Conservation (phyloP, 2,797 vertebrate genomes). For the Mionectes olivaceus region DNA sequence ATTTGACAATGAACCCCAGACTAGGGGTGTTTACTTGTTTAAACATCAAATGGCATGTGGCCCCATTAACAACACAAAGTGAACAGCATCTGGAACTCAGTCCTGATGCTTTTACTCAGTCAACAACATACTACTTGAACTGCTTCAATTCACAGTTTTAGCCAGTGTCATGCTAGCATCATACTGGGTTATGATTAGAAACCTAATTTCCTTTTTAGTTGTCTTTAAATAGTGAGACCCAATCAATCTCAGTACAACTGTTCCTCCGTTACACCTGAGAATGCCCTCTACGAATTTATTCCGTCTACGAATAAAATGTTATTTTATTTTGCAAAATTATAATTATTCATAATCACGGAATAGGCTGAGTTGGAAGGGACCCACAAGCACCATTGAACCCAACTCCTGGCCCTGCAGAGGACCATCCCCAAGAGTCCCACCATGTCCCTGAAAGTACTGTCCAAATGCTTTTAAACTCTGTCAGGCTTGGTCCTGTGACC, state of each 20-base stretch:
- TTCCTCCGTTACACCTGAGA: neutral
- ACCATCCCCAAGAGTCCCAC: neutral
- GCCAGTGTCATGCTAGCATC: neutral
- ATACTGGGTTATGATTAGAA: neutral
- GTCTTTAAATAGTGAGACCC: neutral
- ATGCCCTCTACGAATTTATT: neutral
- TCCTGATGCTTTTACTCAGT: neutral
- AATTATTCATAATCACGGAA: neutral
- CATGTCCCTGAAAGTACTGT: neutral
- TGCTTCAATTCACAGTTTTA: neutral
- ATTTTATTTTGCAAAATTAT: neutral
- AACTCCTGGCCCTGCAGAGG: neutral
- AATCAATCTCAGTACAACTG: neutral
- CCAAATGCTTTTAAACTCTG: neutral
- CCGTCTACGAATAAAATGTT: neutral
- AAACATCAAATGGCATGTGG: neutral
- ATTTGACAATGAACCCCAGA: neutral
- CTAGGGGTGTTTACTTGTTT: neutral
- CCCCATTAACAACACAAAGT: neutral
- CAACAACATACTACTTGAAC: neutral
- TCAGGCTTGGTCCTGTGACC: neutral
- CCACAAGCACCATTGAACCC: neutral
- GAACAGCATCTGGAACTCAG: neutral
- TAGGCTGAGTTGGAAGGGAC: neutral
- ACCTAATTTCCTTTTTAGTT: neutral